phyloP scores from a whole-genome alignment of 2,113 vertebrate genomes.

The Elachura formosa region DNA sequence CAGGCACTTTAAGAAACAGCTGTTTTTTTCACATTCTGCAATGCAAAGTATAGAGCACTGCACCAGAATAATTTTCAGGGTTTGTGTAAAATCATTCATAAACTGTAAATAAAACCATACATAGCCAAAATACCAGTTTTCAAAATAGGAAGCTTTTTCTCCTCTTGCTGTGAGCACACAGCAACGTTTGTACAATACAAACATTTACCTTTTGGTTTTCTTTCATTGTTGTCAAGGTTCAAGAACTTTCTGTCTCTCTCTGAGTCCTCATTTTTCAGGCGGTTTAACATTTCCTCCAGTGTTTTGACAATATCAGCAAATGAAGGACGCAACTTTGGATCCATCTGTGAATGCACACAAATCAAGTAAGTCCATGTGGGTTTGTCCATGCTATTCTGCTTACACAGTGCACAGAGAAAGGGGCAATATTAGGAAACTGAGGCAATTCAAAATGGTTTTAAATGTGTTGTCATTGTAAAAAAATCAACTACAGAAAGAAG shows the following conservation, averaged over 20 bases:
- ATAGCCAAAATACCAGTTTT: background rate
- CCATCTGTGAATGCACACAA: conserved; percentile 79
- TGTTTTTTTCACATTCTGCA: background rate
- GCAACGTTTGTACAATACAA: background rate
- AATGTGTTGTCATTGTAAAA: background rate
- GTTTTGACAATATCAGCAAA: conserved; percentile 85
- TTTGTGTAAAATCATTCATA: background rate
- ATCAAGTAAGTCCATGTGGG: background rate
- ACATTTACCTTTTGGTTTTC: conserved; percentile 83
- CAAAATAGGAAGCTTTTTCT: background rate
- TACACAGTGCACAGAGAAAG: background rate
- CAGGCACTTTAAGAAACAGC: background rate
- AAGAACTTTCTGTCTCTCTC: conserved; percentile 74
- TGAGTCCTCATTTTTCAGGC: conserved; percentile 77
- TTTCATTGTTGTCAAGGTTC: conserved; percentile 72
- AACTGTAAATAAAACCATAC: background rate
- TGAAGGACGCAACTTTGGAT: conserved; percentile 90
- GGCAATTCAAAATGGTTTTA: background rate
- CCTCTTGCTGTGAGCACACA: background rate
- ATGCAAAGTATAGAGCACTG: background rate
- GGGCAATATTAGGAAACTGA: background rate
- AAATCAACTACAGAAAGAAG: background rate
- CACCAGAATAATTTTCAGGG: background rate
- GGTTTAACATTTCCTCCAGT: conserved; percentile 81
- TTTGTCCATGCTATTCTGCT: background rate